Evolutionary conservation across 2,797 vertebrate genomes (phyloP).

Genomic region (Spizella passerina): DNA sequence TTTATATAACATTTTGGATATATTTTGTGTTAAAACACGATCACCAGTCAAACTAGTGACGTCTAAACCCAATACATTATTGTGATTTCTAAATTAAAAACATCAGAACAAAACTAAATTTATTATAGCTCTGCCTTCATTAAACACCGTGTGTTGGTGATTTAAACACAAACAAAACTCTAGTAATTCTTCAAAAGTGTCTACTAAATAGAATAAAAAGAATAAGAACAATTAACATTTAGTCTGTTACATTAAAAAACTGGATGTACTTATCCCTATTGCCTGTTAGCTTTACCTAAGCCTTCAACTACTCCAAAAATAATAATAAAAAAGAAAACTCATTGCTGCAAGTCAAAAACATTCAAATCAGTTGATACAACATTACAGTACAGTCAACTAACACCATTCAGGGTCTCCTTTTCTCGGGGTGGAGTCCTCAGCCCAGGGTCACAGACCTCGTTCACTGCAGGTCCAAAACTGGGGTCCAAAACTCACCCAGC

Average conservation of each 20-base stretch:
- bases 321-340: conserved; percentile 64
- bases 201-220: conserved; percentile 89
- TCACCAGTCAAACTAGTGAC: conserved; percentile 46
- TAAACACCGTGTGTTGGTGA: conserved; percentile 82
- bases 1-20: conserved; percentile 23
- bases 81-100: conserved; percentile 74
- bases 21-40: conserved; percentile 57
- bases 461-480: conserved; percentile 76
- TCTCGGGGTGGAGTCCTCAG: conserved; percentile 81
- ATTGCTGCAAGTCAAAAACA: conserved; percentile 83
- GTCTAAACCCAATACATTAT: conserved; percentile 60
- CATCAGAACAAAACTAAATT: conserved; percentile 82
- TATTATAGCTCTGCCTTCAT: conserved; percentile 86
- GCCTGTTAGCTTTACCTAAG: conserved; percentile 90
- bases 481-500: conserved; percentile 47
- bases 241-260: conserved; percentile 88
- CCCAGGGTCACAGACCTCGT: conserved; percentile 77
- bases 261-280: conserved; percentile 85
- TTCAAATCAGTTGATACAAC: conserved; percentile 93
- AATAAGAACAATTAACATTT: conserved; percentile 82
- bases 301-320: conserved; percentile 86
- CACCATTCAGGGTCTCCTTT: conserved; percentile 83
- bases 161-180: conserved; percentile 88
- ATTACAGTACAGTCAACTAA: conserved; percentile 90
- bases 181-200: conserved; percentile 84